phyloP scores from a whole-genome alignment of 2,113 vertebrate genomes.

The Malurus cyaneus region DNA sequence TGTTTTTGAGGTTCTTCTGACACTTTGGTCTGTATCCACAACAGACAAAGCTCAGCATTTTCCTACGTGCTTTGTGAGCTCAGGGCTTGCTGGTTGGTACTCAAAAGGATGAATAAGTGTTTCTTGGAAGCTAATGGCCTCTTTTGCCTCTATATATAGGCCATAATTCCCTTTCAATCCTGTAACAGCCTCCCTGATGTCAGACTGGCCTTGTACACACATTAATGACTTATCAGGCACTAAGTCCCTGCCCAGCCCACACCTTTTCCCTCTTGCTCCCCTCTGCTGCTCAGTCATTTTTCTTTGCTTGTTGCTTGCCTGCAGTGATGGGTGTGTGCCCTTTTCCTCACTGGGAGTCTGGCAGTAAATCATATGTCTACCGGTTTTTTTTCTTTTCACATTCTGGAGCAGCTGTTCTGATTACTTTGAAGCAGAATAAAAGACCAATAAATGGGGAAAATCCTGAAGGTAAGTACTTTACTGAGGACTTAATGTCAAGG shows the following conservation, averaged over 20 bases:
- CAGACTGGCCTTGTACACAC: neutral
- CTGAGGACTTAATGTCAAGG: slow-evolving; percentile 56
- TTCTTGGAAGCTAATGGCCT: neutral
- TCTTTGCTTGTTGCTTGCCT: neutral
- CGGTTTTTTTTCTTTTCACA: neutral
- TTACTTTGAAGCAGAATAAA: slow-evolving; percentile 43
- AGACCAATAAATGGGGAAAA: slow-evolving; percentile 14
- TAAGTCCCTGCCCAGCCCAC: neutral
- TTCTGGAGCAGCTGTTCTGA: slow-evolving; percentile 14
- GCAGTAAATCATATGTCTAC: neutral
- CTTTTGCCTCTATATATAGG: neutral
- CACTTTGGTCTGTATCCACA: neutral
- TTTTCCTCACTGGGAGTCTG: neutral
- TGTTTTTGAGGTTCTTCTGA: neutral
- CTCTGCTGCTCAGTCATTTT: neutral
- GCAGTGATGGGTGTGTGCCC: slow-evolving; percentile 3
- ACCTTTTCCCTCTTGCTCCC: neutral
- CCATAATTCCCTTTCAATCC: neutral
- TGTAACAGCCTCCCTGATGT: neutral
- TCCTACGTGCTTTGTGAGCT: fast-evolving
- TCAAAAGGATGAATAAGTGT: neutral
- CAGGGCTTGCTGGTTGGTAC: neutral
- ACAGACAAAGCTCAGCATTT: neutral
- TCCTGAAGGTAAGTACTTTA: slow-evolving; percentile 45
- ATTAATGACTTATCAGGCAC: neutral